These are phyloP conservation scores for Balearica regulorum DNA, from an alignment of 2,797 vertebrate genomes.

Conservation along the genomic window DNA sequence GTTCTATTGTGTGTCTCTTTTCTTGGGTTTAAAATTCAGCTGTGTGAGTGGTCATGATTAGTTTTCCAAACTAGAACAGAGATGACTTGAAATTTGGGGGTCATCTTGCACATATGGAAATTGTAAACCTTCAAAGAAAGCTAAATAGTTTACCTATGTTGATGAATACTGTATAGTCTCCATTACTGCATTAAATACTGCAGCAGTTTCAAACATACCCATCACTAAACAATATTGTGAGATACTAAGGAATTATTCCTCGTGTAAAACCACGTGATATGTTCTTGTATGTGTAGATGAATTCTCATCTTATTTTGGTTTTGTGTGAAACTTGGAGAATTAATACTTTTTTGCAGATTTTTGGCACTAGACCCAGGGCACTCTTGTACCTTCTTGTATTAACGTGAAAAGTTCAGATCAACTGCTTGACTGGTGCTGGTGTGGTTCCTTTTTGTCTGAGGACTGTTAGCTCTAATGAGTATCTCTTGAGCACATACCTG, in stretches of 20 bases:
- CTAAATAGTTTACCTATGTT: too few relatives aligned
- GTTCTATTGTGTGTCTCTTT: not conserved
- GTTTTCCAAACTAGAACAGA: not conserved
- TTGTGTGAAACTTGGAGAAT: not conserved
- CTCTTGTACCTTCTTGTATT: not conserved
- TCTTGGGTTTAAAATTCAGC: not conserved
- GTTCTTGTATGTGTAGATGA: not conserved
- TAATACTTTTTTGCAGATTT: not conserved
- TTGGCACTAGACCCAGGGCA: not conserved
- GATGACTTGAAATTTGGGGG: not conserved
- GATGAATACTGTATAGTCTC: not conserved
- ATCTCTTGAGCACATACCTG: not conserved
- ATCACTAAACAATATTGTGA: not conserved
- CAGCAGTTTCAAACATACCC: not conserved
- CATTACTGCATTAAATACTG: not conserved
- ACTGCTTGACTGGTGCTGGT: not conserved
- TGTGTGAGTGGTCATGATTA: not conserved
- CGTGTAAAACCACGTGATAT: not conserved
- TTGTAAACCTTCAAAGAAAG: too few relatives aligned
- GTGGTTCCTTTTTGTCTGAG: not conserved
- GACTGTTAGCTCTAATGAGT: not conserved
- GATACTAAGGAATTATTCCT: not conserved
- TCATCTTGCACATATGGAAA: not conserved
- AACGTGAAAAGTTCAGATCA: not conserved
- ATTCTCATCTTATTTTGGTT: not conserved